Base-by-base conservation (phyloP, 1,140 invertebrate genomes). In the Pseudomyrmex cubaensis region DNA sequence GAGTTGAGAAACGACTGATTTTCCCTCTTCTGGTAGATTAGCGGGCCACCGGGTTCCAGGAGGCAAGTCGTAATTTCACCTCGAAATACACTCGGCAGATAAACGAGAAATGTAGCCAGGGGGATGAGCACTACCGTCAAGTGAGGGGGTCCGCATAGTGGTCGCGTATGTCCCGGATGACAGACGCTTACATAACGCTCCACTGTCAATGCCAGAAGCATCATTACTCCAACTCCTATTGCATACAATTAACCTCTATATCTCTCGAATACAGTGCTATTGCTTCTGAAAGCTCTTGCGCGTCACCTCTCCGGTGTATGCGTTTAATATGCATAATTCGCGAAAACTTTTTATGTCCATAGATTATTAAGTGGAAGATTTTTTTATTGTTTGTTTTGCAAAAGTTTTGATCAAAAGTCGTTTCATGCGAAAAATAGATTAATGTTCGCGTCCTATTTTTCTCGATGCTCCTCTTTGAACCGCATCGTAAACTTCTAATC, bases 131-230 rank as follows among this genome's bases (percentile, higher is more conserved):
- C 91, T 4, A 97, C 96, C 8, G 96, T 96, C 9, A 96, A 90
- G 46, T 95, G 94, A 61, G 94, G 95, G 57, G 95, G 96, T 87
- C 95, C 93, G 93, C 95, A 95, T 93, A 94, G 93, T 95, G 96
- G 94, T 86, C 96, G 91, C 84, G 96, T 92, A 94, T 95, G 94
- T 73, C 96, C 95, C 20, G 97, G 96, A 93, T 97, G 96, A 90
- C 97, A 98, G 1, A 98, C 97, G 56, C 97, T 97, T 2, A 97
- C 95, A 93, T 97, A 98, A 9, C 97, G 95, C 92, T 98, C 97
- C 17, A 97, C 94, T 12, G 97, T 98, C 84, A 98, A 95, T 13
- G 97, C 97, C 46, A 97, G 95, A 5, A 98, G 95, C 96, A 97
- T 97, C 93, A 98, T 95, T 0, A 97, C 97, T 13, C 97, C 96